Percentiles rank a stretch among this genome's conserved stretches.
These are phyloP conservation scores for Oscheius sp. DNA, from an alignment of 2,888 invertebrate species.

Conservation along the genomic window DNA sequence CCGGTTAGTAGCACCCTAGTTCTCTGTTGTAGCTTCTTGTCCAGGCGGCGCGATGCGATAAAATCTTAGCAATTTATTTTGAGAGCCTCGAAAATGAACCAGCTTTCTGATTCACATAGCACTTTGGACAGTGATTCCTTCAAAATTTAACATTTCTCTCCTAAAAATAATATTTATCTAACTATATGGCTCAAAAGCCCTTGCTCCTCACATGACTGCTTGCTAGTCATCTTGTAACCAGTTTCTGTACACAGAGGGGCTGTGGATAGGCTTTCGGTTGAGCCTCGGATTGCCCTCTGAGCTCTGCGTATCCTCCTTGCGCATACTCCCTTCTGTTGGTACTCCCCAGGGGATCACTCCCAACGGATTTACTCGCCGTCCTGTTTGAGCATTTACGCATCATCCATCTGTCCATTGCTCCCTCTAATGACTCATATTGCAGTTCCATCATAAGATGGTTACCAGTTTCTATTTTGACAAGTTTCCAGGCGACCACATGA, in stretches of 20 bases:
- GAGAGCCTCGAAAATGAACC: too few species aligned
- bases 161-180: background rate
- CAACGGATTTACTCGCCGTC: slow-evolving; percentile 11
- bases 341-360: slow-evolving; percentile 16
- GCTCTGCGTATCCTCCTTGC: slow-evolving; percentile 6
- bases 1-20: background rate
- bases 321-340: slow-evolving; percentile 7
- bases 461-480: too few species aligned
- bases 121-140: too few species aligned
- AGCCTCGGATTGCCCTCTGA: slow-evolving; percentile 1
- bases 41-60: background rate
- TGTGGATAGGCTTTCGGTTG: slow-evolving; percentile 3
- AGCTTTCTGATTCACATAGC: too few species aligned
- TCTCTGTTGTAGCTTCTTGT: background rate
- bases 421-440: background rate
- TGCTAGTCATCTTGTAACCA: slow-evolving; percentile 14
- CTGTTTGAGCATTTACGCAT: slow-evolving; percentile 23
- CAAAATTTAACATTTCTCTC: background rate
- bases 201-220: background rate
- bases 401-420: slow-evolving; percentile 13
- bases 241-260: slow-evolving; percentile 15
- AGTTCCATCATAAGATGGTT: too few species aligned
- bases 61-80: too few species aligned
- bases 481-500: too few species aligned
- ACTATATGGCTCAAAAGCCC: background rate